Evolutionary conservation across 2,113 vertebrate genomes (phyloP).

Genomic region (Trinectes maculatus): DNA sequence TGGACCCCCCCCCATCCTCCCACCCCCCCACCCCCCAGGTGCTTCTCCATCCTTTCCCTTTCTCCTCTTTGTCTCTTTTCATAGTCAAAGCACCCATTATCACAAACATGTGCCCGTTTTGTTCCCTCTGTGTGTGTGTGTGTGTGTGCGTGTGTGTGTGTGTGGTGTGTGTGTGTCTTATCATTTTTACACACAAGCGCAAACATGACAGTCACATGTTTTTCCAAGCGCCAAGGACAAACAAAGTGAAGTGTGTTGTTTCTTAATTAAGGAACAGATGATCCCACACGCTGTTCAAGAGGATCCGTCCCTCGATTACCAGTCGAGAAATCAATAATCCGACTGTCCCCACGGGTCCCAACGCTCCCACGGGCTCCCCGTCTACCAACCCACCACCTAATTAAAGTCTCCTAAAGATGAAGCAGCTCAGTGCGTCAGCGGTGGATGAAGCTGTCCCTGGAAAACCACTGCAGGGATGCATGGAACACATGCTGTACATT

Average conservation of each 20-base stretch:
- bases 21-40: conserved; percentile 76
- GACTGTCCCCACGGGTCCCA: conserved; percentile 14
- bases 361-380: conserved; percentile 9
- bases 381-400: conserved; percentile 7
- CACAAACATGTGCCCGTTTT: conserved; percentile 42
- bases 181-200: conserved; percentile 4
- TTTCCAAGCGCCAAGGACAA: not conserved
- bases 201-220: conserved; percentile 22
- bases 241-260: not conserved
- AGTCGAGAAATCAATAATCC: conserved; percentile 42
- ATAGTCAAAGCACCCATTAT: conserved; percentile 51
- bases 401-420: conserved; percentile 11
- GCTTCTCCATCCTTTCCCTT: conserved; percentile 64
- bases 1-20: too few species aligned
- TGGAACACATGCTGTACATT: not conserved
- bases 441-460: not conserved
- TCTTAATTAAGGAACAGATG: conserved; percentile 11
- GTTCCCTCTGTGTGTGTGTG: not conserved
- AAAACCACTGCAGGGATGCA: not conserved
- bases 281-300: not conserved
- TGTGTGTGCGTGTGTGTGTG: not conserved
- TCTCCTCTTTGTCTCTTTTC: conserved; percentile 63
- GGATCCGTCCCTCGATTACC: not conserved
- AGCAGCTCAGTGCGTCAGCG: conserved; percentile 27
- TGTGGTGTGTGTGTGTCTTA: conserved; percentile 16